Percentiles rank a stretch among this genome's conserved stretches.
These are phyloP conservation scores for Caenorhabditis zanzibari DNA, from an alignment of 2,888 invertebrate species.

Conservation along the genomic window DNA sequence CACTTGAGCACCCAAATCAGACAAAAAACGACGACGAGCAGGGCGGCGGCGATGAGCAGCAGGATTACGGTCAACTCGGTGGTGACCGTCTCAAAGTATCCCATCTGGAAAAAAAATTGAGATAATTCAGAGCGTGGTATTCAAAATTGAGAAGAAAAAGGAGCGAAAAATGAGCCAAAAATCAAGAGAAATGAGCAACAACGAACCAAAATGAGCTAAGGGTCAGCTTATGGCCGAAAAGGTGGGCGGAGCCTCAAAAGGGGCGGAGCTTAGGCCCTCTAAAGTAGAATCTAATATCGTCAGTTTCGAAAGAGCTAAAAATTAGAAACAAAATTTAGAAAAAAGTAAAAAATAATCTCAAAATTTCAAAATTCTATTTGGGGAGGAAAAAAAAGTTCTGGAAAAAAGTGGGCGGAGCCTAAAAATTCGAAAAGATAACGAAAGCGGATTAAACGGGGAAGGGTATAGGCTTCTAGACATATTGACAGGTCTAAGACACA, in stretches of 20 bases:
- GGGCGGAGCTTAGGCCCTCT: no score
- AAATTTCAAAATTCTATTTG: no score
- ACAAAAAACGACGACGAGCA: conserved; percentile 62
- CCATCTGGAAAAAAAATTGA: background rate
- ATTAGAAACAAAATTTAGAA: no score
- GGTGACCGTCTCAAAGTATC: conserved; percentile 38
- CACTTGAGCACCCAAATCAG: conserved; percentile 58
- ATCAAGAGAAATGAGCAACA: background rate
- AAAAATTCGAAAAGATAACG: no score
- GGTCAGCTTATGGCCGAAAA: no score
- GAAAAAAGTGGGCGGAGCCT: background rate
- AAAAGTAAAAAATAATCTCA: no score
- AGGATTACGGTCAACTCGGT: conserved; percentile 54
- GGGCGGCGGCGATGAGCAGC: conserved; percentile 54
- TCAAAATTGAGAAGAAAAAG: background rate
- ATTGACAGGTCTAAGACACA: no score
- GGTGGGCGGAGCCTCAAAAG: no score
- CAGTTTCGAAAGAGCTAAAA: no score
- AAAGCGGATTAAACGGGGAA: no score
- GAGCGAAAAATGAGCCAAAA: background rate
- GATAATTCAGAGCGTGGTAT: background rate
- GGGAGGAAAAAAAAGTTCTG: conserved; percentile 8
- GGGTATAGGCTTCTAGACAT: no score
- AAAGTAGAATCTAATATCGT: no score
- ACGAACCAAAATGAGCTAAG: background rate